Evolutionary conservation across 1,140 invertebrate species (phyloP).

Genomic region (Monochamus saltuarius): DNA sequence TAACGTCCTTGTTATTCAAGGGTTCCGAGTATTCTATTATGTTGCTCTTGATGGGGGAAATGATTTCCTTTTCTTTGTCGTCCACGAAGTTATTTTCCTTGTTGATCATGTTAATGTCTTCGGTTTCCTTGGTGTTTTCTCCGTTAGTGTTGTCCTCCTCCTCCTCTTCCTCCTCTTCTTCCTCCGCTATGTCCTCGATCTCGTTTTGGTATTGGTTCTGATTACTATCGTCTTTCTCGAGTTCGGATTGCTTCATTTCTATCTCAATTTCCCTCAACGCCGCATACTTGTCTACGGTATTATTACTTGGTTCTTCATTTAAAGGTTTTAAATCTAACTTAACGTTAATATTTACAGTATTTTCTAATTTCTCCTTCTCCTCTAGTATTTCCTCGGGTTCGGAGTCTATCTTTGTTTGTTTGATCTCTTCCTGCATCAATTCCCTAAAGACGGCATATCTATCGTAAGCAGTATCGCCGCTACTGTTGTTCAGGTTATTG

Average conservation of each 20-base stretch:
- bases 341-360: slow-evolving; percentile 32
- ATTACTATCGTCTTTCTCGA: slow-evolving; percentile 32
- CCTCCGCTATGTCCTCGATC: slow-evolving; percentile 57
- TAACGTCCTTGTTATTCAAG: slow-evolving; percentile 31
- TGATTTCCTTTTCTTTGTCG: slow-evolving; percentile 30
- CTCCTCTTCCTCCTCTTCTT: slow-evolving; percentile 52
- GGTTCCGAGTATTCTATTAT: slow-evolving; percentile 45
- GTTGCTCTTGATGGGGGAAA: slow-evolving; percentile 24
- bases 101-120: slow-evolving; percentile 42
- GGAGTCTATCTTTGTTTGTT: slow-evolving; percentile 55
- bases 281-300: slow-evolving; percentile 63
- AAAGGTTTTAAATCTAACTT: slow-evolving; percentile 8
- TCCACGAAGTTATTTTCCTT: slow-evolving; percentile 37
- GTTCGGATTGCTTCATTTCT: slow-evolving; percentile 36
- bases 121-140: slow-evolving; percentile 24
- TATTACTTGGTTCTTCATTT: slow-evolving; percentile 46
- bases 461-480: slow-evolving; percentile 56
- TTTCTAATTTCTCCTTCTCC: slow-evolving; percentile 45
- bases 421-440: slow-evolving; percentile 69
- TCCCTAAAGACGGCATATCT: slow-evolving; percentile 85
- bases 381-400: slow-evolving; percentile 49
- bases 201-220: slow-evolving; percentile 14
- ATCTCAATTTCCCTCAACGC: slow-evolving; percentile 67
- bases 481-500: slow-evolving; percentile 56
- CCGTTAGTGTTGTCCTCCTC: slow-evolving; percentile 31